These are phyloP conservation scores for Leptestheria dahalacensis DNA, from an alignment of 1,140 invertebrate genomes.

Conservation along the genomic window DNA sequence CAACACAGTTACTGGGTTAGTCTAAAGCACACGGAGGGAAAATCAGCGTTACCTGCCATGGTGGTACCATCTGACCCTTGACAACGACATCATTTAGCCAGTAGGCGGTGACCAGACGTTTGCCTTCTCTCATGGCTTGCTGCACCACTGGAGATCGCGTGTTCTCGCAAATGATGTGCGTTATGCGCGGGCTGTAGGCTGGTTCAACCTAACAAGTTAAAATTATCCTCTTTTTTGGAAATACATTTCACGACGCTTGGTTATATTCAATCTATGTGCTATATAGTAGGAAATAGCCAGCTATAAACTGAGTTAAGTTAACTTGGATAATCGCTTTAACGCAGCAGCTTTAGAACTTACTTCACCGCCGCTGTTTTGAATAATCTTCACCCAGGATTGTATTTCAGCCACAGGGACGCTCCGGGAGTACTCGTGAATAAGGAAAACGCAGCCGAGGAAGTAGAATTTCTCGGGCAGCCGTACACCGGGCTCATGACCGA, in stretches of 20 bases:
- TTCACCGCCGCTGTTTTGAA: slow-evolving; percentile 75
- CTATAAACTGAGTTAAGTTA: no score
- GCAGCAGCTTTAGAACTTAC: no score
- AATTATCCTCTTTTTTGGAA: no score
- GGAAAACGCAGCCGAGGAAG: slow-evolving; percentile 80
- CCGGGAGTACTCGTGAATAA: slow-evolving; percentile 56
- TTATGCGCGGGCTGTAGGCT: slow-evolving; percentile 65
- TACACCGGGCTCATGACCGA: slow-evolving; percentile 30
- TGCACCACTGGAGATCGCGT: slow-evolving; percentile 76
- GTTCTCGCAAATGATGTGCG: slow-evolving; percentile 79
- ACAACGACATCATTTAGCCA: slow-evolving; percentile 84
- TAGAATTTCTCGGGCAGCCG: slow-evolving; percentile 72
- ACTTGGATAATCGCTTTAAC: no score
- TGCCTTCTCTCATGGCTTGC: slow-evolving; percentile 59
- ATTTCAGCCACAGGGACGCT: slow-evolving; percentile 36
- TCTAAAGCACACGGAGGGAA: no score
- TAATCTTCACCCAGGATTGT: slow-evolving; percentile 59
- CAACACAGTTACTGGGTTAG: no score
- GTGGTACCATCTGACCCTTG: slow-evolving; percentile 67
- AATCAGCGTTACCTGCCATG: slow-evolving; percentile 83
- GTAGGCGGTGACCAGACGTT: slow-evolving; percentile 78
- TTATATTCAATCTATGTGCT: no score
- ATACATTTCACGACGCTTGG: neutral
- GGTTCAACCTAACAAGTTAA: slow-evolving; percentile 39
- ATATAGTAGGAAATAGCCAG: no score